Base-by-base conservation (phyloP, 2,113 vertebrate species). In the Microtus oregoni region DNA sequence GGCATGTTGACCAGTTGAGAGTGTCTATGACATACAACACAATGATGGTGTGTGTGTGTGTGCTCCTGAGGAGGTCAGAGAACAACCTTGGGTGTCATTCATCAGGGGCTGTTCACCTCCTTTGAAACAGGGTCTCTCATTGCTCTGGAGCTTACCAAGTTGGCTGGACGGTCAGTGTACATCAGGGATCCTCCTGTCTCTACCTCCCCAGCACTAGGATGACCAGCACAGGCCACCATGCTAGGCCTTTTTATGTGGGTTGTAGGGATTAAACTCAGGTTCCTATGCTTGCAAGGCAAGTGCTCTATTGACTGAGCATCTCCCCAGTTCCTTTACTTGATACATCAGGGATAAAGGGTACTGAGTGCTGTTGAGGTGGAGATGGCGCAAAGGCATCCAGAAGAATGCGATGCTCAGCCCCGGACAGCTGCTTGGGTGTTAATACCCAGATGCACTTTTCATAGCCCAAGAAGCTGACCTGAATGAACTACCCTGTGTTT, bases 361-460 rank as follows among this genome's bases (percentile, higher is more conserved):
- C 67, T 58, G 82, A 67, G 82, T 2, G 4, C 17, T 19, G 22
- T 14, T 50, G 8, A 6, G 44, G 76, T n/a, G 32, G 35, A 3
- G 19, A 20, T 44, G 19, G 2, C 10, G 2, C 76, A 2, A 0
- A 38, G 12, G 26, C 24, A 7, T 50, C 50, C 38, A 35, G 32
- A 15, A 20, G 13, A 41, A 50, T 11, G 41, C 1, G 11, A 20
- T 73, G 26, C 67, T 65, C 7, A 26, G 58, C 55, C 20, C 15
- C 0, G 20, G 35, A 15, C 0, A 5, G 72, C 50, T 20, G 41
- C 19, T 47, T 35, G 13, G 65, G 47, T 47, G 0, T 1, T 1
- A 28, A 58, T 13, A 22, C 32, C 24, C 7, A n/a, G 20, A 9
- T 3, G 14, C 7, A 0, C 1, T 3, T 35, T 41, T 32, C 12